Conservation (phyloP, 2,113 vertebrate genomes). For the Phalacrocorax aristotelis region DNA sequence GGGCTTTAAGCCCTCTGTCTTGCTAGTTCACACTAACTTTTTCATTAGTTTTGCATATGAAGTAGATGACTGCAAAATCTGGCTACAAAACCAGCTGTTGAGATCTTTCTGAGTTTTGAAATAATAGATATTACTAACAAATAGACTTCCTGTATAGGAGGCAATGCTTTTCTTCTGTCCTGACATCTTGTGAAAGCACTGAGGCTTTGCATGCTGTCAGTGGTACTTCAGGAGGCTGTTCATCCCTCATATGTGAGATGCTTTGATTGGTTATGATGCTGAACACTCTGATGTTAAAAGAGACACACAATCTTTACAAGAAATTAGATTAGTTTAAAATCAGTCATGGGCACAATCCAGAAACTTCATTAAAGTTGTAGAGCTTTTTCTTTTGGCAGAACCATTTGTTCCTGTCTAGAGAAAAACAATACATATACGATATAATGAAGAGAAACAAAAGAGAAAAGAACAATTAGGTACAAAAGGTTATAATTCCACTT, state of each 20-base stretch:
- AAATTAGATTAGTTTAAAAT: constrained; percentile 34
- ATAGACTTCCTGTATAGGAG: background rate
- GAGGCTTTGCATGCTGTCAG: background rate
- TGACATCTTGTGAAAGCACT: background rate
- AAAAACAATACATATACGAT: background rate
- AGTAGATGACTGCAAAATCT: background rate
- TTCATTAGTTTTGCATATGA: background rate
- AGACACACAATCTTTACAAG: background rate
- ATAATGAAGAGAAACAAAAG: background rate
- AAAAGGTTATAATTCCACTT: background rate
- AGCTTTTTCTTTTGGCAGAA: background rate
- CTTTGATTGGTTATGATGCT: constrained; percentile 2
- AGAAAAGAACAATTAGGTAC: background rate
- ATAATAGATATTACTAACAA: background rate
- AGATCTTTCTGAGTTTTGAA: background rate
- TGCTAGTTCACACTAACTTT: background rate
- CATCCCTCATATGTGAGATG: background rate
- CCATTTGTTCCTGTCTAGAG: background rate
- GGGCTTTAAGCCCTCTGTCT: background rate
- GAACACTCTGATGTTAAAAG: background rate
- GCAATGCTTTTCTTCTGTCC: background rate
- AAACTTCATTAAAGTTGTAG: constrained; percentile 24
- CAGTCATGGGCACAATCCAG: background rate
- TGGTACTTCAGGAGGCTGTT: background rate
- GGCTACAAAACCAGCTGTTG: background rate